Evolutionary conservation across 1,140 invertebrate genomes (phyloP).

Genomic region (Neuroterus valhalla): DNA sequence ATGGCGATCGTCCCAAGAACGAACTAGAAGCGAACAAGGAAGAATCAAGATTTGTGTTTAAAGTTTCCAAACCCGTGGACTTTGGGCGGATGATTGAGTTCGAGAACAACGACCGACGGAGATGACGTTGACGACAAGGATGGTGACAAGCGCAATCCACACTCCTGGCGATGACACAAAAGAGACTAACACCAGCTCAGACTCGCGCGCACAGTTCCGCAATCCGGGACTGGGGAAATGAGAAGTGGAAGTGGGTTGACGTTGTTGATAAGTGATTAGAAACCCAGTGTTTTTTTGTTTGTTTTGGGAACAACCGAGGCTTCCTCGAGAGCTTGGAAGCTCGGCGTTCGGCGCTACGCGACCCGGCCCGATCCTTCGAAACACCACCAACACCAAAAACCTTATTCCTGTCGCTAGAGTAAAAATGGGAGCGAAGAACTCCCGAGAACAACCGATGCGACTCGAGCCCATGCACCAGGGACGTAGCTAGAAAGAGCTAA

Average conservation of each 20-base stretch:
- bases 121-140: background rate
- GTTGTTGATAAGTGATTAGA: background rate
- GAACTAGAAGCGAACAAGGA: too few species aligned
- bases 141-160: conserved; percentile 38
- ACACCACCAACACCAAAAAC: conserved; percentile 13
- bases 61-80: conserved; percentile 32
- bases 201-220: background rate
- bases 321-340: conserved; percentile 14
- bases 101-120: conserved; percentile 31
- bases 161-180: conserved; percentile 12
- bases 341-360: conserved; percentile 21
- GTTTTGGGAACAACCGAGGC: background rate
- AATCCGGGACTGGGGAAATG: background rate
- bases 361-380: background rate
- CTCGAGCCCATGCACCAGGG: conserved; percentile 15
- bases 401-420: background rate
- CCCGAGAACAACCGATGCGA: background rate
- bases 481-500: background rate
- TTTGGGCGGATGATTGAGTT: conserved; percentile 45
- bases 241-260: too few species aligned
- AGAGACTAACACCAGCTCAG: background rate
- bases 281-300: background rate
- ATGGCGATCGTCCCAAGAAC: conserved; percentile 58
- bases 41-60: too few species aligned
- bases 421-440: conserved; percentile 15